These are phyloP conservation scores for Acipenser ruthenus DNA, from an alignment of 2,797 vertebrate genomes.

Conservation along the genomic window DNA sequence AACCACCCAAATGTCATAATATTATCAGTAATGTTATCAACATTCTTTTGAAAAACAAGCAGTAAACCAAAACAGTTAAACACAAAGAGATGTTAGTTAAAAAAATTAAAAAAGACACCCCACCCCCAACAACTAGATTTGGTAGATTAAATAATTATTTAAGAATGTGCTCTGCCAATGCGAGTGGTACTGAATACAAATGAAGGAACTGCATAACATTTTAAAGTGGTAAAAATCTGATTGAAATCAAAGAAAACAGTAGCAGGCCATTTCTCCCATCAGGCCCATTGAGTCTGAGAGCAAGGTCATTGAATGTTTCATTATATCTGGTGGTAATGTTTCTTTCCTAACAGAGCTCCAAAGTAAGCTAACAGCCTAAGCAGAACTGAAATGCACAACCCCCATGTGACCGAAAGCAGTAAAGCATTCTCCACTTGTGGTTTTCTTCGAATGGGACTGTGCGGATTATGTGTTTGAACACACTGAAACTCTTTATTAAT, in stretches of 20 bases:
- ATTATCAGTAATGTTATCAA: too few species aligned
- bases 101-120: too few species aligned
- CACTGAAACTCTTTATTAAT: constrained; percentile 92
- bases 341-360: constrained; percentile 83
- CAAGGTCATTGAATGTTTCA: constrained; percentile 85
- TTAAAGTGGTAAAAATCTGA: constrained; percentile 35
- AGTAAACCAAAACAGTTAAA: too few species aligned
- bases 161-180: not conserved
- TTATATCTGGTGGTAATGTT: constrained; percentile 84
- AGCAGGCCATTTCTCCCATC: constrained; percentile 53
- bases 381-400: constrained; percentile 81
- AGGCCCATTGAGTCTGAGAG: constrained; percentile 63
- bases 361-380: constrained; percentile 87
- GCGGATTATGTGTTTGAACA: constrained; percentile 90
- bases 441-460: constrained; percentile 90
- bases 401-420: constrained; percentile 92
- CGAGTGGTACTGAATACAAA: not conserved
- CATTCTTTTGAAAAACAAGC: too few species aligned
- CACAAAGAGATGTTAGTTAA: too few species aligned
- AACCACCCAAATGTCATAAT: too few species aligned
- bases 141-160: not conserved
- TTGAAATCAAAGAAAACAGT: constrained; percentile 61
- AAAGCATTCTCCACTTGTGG: constrained; percentile 88
- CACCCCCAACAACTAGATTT: too few species aligned
- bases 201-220: not conserved